Percentiles rank a stretch among this genome's conserved stretches.
phyloP scores from a whole-genome alignment of 2,888 invertebrate species.

The Apocheima hispidaria region DNA sequence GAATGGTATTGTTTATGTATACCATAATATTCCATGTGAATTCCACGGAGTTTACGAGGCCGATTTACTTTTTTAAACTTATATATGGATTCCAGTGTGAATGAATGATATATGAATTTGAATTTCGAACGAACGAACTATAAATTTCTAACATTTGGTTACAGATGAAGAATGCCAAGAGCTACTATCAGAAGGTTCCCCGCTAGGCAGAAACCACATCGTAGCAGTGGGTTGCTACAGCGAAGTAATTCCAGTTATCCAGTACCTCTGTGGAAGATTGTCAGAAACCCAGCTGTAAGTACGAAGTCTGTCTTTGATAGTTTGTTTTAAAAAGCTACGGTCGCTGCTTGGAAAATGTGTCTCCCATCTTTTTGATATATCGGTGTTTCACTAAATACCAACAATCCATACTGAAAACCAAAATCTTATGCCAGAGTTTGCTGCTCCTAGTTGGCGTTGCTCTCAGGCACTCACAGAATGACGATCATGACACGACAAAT shows the following conservation, averaged over 20 bases:
- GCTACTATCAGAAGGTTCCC: conserved; percentile 84
- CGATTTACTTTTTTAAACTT: no score
- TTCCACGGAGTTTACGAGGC: no score
- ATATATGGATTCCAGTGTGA: no score
- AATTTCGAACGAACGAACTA: no score
- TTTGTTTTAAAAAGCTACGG: neutral
- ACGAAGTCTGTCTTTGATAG: neutral
- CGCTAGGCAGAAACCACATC: conserved; percentile 77
- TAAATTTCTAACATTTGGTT: conserved; percentile 31
- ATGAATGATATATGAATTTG: no score
- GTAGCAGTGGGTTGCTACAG: conserved; percentile 94
- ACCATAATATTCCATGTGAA: no score
- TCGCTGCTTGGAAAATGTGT: neutral
- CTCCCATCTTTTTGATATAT: neutral
- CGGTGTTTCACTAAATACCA: neutral
- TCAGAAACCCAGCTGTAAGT: conserved; percentile 92
- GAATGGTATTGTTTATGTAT: no score
- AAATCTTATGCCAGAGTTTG: no score
- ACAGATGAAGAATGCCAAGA: conserved; percentile 92
- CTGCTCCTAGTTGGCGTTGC: no score
- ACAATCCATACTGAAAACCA: neutral
- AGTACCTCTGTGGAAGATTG: conserved; percentile 94
- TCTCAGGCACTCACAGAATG: no score
- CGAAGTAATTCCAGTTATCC: conserved; percentile 95
- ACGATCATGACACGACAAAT: neutral